Evolutionary conservation across 2,113 vertebrate species (phyloP), one percentile per base, ranked within the genome.

Genomic region (Erythrocebus patas): DNA sequence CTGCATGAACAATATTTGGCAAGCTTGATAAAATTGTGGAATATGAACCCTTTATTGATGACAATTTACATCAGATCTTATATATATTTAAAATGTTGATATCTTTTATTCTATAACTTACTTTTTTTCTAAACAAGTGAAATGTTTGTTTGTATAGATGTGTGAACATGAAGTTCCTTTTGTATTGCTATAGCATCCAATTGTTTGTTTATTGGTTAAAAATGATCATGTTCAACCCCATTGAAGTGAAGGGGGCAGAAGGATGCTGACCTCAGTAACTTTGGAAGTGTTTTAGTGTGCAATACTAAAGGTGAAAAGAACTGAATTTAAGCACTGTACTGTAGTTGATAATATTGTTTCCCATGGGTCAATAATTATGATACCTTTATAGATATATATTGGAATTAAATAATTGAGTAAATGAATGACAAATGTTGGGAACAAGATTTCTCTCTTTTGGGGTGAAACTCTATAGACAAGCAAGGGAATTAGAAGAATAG

Each of bases 51-150:
- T 80, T 94, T 80, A 43, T 43, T 59, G 50, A 43, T 75, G 45
- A 38, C 10, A 43, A 30, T 48, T 93, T 95, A 83, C 5, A 32
- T 87, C 38, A 83, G 6, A 78, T 45, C n/a, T 82, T 45, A 59
- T 40, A 86, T 76, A 81, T 84, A 87, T 43, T 52, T 17, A 85
- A 92, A 79, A 87, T 30, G 59, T 57, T 68, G 61, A 52, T 59
- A 2, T 92, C 38, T 84, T 79, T 91, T 79, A 87, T 93, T 75
- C 83, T 80, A 13, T 64, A 86, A 73, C 40, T 76, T 85, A 18
- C 2, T 91, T 91, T 93, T 93, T 91, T 57, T 89, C 48, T 45
- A 85, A 80, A 18, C 57, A 75, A 85, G 30, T 38, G 40, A 89
- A 94, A 55, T 82, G 2, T 82, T 5, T 88, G 8, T 64, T 6